Conservation (phyloP, 2,113 vertebrate species). For the Ptychochromis oligacanthus region DNA sequence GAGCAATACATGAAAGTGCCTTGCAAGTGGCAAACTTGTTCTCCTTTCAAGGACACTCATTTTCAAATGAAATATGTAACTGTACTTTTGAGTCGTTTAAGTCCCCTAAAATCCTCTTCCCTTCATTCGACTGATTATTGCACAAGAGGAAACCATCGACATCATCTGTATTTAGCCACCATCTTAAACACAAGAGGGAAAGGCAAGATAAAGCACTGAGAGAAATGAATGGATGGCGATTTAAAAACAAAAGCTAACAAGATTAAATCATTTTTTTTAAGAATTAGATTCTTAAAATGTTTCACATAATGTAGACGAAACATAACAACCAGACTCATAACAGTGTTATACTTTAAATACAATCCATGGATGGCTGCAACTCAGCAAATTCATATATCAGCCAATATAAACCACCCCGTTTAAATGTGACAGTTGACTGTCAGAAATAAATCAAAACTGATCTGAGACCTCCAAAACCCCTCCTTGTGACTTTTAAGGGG, state of each 20-base stretch:
- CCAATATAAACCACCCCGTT: slow-evolving; percentile 50
- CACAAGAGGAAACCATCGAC: slow-evolving; percentile 88
- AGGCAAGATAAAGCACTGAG: slow-evolving; percentile 50
- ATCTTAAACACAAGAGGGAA: slow-evolving; percentile 37
- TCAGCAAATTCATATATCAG: slow-evolving; percentile 59
- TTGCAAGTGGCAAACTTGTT: slow-evolving; percentile 27
- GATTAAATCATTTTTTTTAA: slow-evolving; percentile 80
- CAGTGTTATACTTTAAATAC: slow-evolving; percentile 72
- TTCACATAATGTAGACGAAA: slow-evolving; percentile 58
- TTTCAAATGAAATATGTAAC: slow-evolving; percentile 45
- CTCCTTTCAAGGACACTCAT: slow-evolving; percentile 23
- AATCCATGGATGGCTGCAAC: slow-evolving; percentile 57
- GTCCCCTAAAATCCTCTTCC: slow-evolving; percentile 61
- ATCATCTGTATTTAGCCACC: slow-evolving; percentile 69
- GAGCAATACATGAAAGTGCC: slow-evolving; percentile 47
- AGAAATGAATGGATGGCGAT: slow-evolving; percentile 70
- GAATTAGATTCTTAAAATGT: slow-evolving; percentile 70
- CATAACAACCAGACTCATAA: slow-evolving; percentile 54
- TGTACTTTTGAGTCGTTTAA: slow-evolving; percentile 17
- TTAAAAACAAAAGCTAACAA: slow-evolving; percentile 47
- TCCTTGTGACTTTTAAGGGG: slow-evolving; percentile 49
- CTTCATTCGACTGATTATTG: slow-evolving; percentile 88
- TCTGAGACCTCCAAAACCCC: slow-evolving; percentile 28
- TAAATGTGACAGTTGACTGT: slow-evolving; percentile 32
- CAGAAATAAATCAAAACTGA: slow-evolving; percentile 31